A percentile compares a stretch with the other conserved stretches of the same genome.
Evolutionary conservation across 2,113 vertebrate species (phyloP).

Genomic region (Pygoscelis adeliae): DNA sequence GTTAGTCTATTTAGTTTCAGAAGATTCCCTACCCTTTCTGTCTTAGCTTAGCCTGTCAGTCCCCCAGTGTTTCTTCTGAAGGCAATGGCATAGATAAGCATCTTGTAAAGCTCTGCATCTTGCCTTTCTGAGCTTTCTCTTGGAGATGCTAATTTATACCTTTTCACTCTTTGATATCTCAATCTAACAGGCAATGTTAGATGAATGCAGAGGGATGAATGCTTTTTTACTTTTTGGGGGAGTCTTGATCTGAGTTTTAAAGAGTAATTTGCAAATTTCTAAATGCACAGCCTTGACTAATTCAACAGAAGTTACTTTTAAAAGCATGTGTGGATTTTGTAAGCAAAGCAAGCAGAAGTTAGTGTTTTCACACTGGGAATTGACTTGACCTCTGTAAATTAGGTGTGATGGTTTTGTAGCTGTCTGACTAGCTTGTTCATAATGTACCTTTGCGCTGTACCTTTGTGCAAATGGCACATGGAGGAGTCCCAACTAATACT

Average conservation of each 20-base stretch:
- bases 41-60: fast-evolving
- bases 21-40: neutral
- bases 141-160: slow-evolving; percentile 39
- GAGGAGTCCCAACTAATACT: neutral
- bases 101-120: neutral
- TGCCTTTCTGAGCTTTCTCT: neutral
- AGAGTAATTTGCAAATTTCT: neutral
- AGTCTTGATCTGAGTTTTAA: neutral
- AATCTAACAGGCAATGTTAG: neutral
- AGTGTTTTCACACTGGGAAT: neutral
- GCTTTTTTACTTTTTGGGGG: neutral
- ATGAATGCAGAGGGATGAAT: neutral
- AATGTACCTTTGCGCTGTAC: neutral
- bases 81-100: neutral
- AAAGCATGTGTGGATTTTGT: neutral
- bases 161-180: neutral
- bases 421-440: neutral
- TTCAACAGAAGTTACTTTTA: neutral
- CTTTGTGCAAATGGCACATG: neutral
- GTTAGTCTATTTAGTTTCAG: neutral
- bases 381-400: neutral
- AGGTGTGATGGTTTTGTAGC: neutral
- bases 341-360: neutral
- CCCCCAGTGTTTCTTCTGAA: neutral
- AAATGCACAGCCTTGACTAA: neutral